Percentiles rank a stretch among this genome's conserved stretches.
Conservation (phyloP, 2,113 vertebrate species). For the Circaetus gallicus region DNA sequence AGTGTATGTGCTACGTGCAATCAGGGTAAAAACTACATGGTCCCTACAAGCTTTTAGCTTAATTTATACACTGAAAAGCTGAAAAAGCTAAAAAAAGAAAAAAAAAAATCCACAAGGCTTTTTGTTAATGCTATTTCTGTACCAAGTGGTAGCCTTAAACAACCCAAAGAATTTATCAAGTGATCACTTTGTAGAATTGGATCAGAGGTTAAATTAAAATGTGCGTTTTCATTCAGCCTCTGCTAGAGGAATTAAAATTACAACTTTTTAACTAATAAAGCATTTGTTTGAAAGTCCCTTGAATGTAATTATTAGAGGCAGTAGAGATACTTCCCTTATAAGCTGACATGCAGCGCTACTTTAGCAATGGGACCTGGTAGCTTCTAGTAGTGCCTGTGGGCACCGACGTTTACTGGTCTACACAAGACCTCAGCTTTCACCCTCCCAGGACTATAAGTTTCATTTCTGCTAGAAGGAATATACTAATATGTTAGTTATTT, state of each 20-base stretch:
- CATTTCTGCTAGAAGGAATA: background rate
- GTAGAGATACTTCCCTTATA: background rate
- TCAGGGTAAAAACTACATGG: background rate
- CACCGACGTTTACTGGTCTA: background rate
- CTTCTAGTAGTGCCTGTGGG: background rate
- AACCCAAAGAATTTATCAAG: background rate
- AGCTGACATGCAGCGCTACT: background rate
- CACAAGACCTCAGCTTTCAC: background rate
- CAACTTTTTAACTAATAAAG: background rate
- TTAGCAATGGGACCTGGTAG: background rate
- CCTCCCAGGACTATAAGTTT: background rate
- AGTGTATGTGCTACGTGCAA: fast-evolving
- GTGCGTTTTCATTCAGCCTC: background rate
- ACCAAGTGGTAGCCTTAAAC: background rate
- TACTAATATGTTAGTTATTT: background rate
- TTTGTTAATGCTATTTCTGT: background rate
- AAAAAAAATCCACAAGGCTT: background rate
- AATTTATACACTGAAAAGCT: background rate
- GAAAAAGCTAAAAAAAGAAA: background rate
- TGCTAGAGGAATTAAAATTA: background rate
- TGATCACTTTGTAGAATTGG: background rate
- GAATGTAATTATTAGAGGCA: background rate
- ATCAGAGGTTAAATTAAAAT: background rate
- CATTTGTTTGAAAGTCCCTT: background rate
- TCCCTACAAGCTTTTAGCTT: background rate